A percentile compares a stretch with the other conserved stretches of the same genome.
Conservation (phyloP, 2,888 invertebrate genomes). For the Ennomos erosarius region DNA sequence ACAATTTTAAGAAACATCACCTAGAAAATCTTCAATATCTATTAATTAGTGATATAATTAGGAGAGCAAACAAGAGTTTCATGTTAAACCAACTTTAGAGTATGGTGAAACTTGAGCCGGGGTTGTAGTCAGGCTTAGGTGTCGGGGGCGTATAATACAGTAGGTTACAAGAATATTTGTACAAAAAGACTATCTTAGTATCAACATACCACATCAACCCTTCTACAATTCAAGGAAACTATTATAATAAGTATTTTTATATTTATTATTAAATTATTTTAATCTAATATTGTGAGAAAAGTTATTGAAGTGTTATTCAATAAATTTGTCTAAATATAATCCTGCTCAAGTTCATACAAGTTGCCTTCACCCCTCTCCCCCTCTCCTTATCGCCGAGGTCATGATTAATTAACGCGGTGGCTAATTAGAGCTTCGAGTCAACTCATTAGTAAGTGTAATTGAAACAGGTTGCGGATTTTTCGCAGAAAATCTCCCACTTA, state of each 20-base stretch:
- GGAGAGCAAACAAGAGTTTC: slow-evolving; percentile 61
- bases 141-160: neutral
- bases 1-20: slow-evolving; percentile 25
- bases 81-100: slow-evolving; percentile 64
- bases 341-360: too few species aligned
- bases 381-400: slow-evolving; percentile 39
- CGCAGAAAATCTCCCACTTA: slow-evolving; percentile 67
- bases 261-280: too few species aligned
- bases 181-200: too few species aligned
- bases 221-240: too few species aligned
- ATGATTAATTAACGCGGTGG: slow-evolving; percentile 79
- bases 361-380: too few species aligned
- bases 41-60: slow-evolving; percentile 53
- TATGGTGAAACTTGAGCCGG: slow-evolving; percentile 55
- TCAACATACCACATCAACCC: too few species aligned
- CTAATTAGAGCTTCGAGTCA: slow-evolving; percentile 79
- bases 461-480: slow-evolving; percentile 72
- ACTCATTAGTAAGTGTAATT: slow-evolving; percentile 81
- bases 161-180: too few species aligned
- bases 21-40: slow-evolving; percentile 42
- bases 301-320: too few species aligned
- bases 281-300: too few species aligned
- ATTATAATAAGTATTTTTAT: too few species aligned
- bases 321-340: too few species aligned
- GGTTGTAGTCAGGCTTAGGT: slow-evolving; percentile 11